These are phyloP conservation scores for Hippopotamyrus pictus DNA, from an alignment of 2,797 vertebrate genomes.

Conservation along the genomic window DNA sequence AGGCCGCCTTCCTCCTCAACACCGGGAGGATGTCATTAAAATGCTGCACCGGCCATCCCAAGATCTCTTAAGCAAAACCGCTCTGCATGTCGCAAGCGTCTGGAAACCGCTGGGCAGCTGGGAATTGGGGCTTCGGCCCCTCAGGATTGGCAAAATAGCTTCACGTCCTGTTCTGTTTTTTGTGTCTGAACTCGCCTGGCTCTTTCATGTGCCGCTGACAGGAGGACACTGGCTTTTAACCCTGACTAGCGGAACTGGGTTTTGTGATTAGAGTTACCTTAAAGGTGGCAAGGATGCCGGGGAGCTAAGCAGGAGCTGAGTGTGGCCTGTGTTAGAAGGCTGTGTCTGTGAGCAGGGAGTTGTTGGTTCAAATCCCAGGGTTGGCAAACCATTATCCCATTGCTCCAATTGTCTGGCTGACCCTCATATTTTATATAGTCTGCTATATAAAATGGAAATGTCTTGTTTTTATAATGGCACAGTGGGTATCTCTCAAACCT, in stretches of 20 bases:
- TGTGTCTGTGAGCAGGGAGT: neutral
- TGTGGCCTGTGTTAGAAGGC: neutral
- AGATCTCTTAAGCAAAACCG: conserved; percentile 48
- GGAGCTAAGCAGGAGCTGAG: neutral
- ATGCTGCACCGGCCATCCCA: conserved; percentile 49
- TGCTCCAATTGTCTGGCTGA: neutral
- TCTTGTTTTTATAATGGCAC: neutral
- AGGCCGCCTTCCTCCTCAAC: conserved; percentile 36
- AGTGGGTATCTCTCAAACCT: neutral
- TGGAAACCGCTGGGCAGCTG: conserved; percentile 42
- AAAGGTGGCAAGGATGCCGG: neutral
- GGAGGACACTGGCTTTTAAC: neutral
- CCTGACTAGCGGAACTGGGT: neutral
- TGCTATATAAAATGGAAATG: neutral
- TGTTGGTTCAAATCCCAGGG: neutral
- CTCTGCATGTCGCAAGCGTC: conserved; percentile 35
- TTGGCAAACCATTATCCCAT: neutral
- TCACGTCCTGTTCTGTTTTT: conserved; percentile 54
- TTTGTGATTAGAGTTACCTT: neutral
- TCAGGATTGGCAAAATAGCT: conserved; percentile 44
- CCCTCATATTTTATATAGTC: neutral
- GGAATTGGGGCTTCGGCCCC: conserved; percentile 43
- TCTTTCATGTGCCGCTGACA: neutral
- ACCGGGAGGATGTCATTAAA: conserved; percentile 49
- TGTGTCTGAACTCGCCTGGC: conserved; percentile 37